Percentiles rank a stretch among this genome's conserved stretches.
Evolutionary conservation across 2,797 vertebrate species (phyloP).

Genomic region (Brachymystax lenok): DNA sequence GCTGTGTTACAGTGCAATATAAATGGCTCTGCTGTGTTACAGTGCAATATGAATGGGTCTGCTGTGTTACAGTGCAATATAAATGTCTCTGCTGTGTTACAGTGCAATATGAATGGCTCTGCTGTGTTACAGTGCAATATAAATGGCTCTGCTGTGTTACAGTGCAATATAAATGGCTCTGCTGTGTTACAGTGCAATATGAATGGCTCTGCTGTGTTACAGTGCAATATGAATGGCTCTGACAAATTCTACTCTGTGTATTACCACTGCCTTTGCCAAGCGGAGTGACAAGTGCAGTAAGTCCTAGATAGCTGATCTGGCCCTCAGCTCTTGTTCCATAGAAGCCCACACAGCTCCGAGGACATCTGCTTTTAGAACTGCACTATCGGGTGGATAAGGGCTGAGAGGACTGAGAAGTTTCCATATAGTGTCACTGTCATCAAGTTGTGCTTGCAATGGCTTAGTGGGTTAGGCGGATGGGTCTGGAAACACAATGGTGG

Average conservation of each 20-base stretch:
- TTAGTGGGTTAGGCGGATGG: not conserved
- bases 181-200: too few relatives aligned
- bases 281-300: slow-evolving; percentile 53
- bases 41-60: too few relatives aligned
- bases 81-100: too few relatives aligned
- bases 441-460: not conserved
- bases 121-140: too few relatives aligned
- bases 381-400: not conserved
- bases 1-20: too few relatives aligned
- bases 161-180: too few relatives aligned
- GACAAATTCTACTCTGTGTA: slow-evolving; percentile 51
- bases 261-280: slow-evolving; percentile 30
- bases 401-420: not conserved
- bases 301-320: slow-evolving; percentile 14
- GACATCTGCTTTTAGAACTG: slow-evolving; percentile 29
- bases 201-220: too few relatives aligned
- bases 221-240: too few relatives aligned
- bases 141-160: too few relatives aligned
- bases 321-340: slow-evolving; percentile 43
- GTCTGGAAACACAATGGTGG: not conserved
- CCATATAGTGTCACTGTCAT: not conserved
- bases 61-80: too few relatives aligned
- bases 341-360: not conserved
- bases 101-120: too few relatives aligned
- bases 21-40: too few relatives aligned